Base-by-base conservation (phyloP, 1,140 invertebrate genomes). In the Zaprionus inermis region DNA sequence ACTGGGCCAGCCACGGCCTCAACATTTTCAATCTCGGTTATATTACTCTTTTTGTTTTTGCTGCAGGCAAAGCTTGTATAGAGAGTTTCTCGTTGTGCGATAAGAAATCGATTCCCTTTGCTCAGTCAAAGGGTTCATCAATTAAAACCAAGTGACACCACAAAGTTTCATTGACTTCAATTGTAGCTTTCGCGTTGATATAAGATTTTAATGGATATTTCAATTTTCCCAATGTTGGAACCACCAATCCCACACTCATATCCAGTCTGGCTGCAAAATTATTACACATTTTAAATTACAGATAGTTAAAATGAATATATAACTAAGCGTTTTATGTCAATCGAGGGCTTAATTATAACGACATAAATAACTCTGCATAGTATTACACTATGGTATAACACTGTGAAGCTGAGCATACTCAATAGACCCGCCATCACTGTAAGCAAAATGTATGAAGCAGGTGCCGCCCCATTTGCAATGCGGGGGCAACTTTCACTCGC, bases 401-500 rank as follows among this genome's bases (percentile, higher is more conserved):
- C 7, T 22, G 11, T 9, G 4, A 38, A 12, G n/a, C 12, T 12
- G 12, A 6, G 44, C 18, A 22, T 49, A 3, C 18, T 12, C 44
- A 49, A 18, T 49, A 1, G 44, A 12, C 10, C 3, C 18, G 44
- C 44, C 44, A 22, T 12, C 44, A 49, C 18, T 49, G 44, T 49
- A 22, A 18, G 9, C 12, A 10, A 22, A 49, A 28, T 59, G 58
- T 24, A 49, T 28, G n/a, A 16, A 44, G 44, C 38, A 38, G 55
- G 24, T 51, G 34, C 54, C 51, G 57, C 30, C 32, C 58, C 56
- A 22, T 60, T 70, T 49, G 16, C 41, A 34, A 46, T 73, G 34
- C 14, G 38, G 56, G 56, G 36, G 71, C 76, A 84, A 85, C 81
- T 84, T 84, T 84, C 81, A 85, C 81, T 85, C 24, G 63, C 44